Base-by-base conservation (phyloP, 2,797 vertebrate species). In the Gephyroberyx darwinii region DNA sequence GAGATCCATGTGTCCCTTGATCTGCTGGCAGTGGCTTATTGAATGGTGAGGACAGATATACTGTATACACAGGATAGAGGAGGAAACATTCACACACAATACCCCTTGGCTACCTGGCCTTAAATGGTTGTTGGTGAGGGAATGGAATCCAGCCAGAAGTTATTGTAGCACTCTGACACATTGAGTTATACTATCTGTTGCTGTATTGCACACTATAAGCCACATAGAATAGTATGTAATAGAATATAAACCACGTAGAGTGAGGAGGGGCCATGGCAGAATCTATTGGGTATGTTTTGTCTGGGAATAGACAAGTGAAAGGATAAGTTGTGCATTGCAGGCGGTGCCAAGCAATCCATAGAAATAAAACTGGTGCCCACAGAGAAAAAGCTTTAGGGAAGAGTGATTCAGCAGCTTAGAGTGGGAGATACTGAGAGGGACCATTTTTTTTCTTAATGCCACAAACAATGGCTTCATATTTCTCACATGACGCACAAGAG, bases 21-120 rank as follows among this genome's bases (percentile, higher is more conserved):
- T 71, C 33, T 63, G 8, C 43, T 81, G 79, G 48, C 79, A 74
- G 65, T 59, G 41, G 62, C 71, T 81, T 79, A 76, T 84, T 83
- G 77, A 75, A 47, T 53, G 63, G 30, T 8, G 4, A 53, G 77
- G 65, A 75, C 41, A 74, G 74, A 87, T 84, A 77, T 71, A 26
- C n/a, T n/a, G n/a, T 2, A 82, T 59, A 65, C 76, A 63, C 51
- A 75, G 66, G 20, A 50, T 14, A 54, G 71, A 43, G 58, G 56
- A 66, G 50, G 43, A 68, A 77, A 65, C 64, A 59, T 78, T 84
- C 55, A 66, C 58, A 75, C 56, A 81, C 48, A 80, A 82, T 64
- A 50, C 58, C 75, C 59, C 47, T 55, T 60, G 55, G 65, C 67
- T 75, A 82, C 68, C 37, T 76, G 64, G 71, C 41, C 58, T 54